Evolutionary conservation across 1,140 invertebrate genomes (phyloP), one percentile per base, ranked within the genome.

Genomic region (Hylaeus anthracinus): DNA sequence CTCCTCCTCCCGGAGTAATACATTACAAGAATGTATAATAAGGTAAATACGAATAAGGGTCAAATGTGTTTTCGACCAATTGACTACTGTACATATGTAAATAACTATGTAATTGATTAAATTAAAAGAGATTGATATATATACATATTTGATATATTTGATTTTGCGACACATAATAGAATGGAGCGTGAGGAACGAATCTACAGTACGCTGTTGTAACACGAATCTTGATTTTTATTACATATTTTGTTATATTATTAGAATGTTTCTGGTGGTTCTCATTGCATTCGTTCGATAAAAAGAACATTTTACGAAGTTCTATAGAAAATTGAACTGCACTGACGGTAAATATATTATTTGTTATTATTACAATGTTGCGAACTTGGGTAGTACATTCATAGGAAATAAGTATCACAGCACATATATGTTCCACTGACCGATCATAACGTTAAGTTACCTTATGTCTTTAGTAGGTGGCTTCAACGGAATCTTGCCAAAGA

Each of bases 11-110:
- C 1, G 88, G 89, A 60, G 86, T 90, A n/a, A 89, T 91, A 26
- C 89, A 91, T 86, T 92, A 91, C 64, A 92, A 92, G 72, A 89
- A 89, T 87, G 86, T 91, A 86, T 91, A 86, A 92, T 88, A 67
- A 84, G 71, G 72, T 81, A 73, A 73, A 73, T 63, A 87, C 45
- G 48, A 81, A n/a, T 61, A 56, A 72, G 60, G 55, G 26, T 26
- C 26, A 26, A 41, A 72, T 5, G 53, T 12, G 15, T 76, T 53
- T 76, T 61, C 67, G 43, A 74, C 51, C 37, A 79, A 69, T 76
- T 8, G n/a, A 82, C 37, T 4, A 65, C 77, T 86, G 87, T 88
- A 88, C 1, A 86, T 88, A 84, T 88, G 87, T 88, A 88, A 77
- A 88, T 88, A 88, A 64, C 37, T 51, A 9, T 76, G 76, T 72